Evolutionary conservation across 2,888 invertebrate species (phyloP).

Genomic region (Polia nebulosa): DNA sequence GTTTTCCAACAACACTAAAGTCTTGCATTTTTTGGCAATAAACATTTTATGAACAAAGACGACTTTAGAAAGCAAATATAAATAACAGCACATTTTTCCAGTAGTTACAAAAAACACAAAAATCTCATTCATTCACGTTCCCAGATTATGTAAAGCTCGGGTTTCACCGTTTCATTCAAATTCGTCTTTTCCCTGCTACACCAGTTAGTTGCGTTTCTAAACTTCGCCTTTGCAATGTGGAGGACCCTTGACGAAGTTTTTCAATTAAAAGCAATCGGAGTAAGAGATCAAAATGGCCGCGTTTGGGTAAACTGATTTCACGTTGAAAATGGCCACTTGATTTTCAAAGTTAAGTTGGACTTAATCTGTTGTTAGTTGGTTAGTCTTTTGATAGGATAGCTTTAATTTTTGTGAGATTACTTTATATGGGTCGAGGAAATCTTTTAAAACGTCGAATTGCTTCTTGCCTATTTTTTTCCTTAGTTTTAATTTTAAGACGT

Average conservation of each 20-base stretch:
- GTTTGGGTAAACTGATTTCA: conserved; percentile 63
- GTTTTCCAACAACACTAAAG: conserved; percentile 13
- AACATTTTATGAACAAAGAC: conserved; percentile 20
- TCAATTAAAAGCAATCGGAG: conserved; percentile 74
- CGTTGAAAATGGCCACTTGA: conserved; percentile 47
- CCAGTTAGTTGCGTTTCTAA: conserved; percentile 47
- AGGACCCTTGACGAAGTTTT: conserved; percentile 73
- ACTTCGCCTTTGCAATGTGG: conserved; percentile 50
- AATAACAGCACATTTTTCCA: not conserved
- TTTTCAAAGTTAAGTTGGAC: conserved; percentile 37
- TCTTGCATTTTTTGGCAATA: not conserved
- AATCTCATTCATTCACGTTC: conserved; percentile 10
- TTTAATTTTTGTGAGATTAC: not conserved
- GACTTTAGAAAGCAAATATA: not conserved
- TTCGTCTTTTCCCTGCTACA: conserved; percentile 39
- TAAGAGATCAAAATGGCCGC: conserved; percentile 69
- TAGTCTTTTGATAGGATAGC: conserved; percentile 4
- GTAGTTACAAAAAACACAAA: not conserved
- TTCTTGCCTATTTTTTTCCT: not conserved
- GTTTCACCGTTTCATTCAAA: conserved; percentile 35
- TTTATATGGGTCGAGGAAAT: not conserved
- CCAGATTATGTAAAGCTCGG: conserved; percentile 1
- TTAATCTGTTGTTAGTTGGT: conserved; percentile 26
- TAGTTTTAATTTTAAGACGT: not conserved
- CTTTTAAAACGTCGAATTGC: not conserved